Percentiles rank a stretch among this genome's conserved stretches.
Conservation (phyloP, 1,140 invertebrate genomes). For the Drosophila ogumai region DNA sequence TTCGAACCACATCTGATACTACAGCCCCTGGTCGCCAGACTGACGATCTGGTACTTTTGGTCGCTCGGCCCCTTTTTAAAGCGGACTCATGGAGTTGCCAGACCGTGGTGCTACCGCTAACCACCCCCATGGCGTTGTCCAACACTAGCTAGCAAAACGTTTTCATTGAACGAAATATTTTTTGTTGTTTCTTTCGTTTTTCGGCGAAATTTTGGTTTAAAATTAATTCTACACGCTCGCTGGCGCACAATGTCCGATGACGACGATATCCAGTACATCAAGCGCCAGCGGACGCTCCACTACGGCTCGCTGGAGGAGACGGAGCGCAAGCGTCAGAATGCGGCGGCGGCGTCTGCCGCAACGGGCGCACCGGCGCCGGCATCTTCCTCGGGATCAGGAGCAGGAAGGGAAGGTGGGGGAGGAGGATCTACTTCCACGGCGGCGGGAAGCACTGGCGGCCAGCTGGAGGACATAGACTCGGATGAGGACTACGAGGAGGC, state of each 20-base stretch:
- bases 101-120: neutral
- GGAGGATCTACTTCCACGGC: conserved; percentile 20
- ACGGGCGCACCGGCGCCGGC: conserved; percentile 32
- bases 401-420: conserved; percentile 41
- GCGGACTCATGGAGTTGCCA: no score
- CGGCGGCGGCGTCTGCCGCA: conserved; percentile 78
- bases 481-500: conserved; percentile 86
- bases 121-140: conserved; percentile 8
- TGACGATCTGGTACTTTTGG: no score
- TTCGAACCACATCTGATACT: no score
- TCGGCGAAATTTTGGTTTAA: conserved; percentile 76
- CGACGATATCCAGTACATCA: conserved; percentile 91
- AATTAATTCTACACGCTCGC: conserved; percentile 67
- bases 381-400: conserved; percentile 40
- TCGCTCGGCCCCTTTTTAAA: no score
- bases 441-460: conserved; percentile 42
- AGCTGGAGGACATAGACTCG: conserved; percentile 83
- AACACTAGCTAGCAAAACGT: conserved; percentile 59
- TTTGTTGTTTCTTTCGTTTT: conserved; percentile 79
- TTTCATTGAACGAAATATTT: conserved; percentile 54
- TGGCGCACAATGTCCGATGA: conserved; percentile 93
- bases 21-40: no score
- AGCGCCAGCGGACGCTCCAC: conserved; percentile 92
- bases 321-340: conserved; percentile 88
- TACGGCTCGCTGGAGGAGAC: conserved; percentile 95